These are phyloP conservation scores for Tor tambroides DNA, from an alignment of 2,113 vertebrate genomes.

Conservation along the genomic window DNA sequence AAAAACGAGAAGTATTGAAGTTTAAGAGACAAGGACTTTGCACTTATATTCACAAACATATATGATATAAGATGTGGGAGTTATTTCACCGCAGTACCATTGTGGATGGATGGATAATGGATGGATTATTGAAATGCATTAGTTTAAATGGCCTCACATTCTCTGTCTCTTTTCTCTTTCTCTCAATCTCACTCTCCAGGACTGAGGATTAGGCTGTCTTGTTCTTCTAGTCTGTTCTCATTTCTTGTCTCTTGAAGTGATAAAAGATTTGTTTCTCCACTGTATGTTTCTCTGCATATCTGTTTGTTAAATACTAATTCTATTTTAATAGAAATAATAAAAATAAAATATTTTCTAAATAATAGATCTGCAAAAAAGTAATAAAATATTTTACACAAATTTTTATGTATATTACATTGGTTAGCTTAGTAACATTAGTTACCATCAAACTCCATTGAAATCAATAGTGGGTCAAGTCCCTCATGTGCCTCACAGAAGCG, in stretches of 20 bases:
- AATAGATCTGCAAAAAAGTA: neutral
- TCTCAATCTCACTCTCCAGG: neutral
- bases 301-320: too few species aligned
- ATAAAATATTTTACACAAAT: neutral
- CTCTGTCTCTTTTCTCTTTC: conserved; percentile 22
- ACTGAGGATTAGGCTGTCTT: conserved; percentile 8
- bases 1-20: neutral
- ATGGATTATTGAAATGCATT: conserved; percentile 39
- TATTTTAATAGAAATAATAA: too few species aligned
- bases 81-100: conserved; percentile 12
- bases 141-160: conserved; percentile 30
- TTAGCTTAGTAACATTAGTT: neutral
- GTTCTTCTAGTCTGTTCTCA: neutral
- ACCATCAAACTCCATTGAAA: neutral
- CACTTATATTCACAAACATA: conserved; percentile 20
- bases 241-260: conserved; percentile 8
- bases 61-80: neutral
- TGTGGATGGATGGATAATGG: conserved; percentile 35
- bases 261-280: neutral
- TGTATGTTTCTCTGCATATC: neutral
- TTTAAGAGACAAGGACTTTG: neutral
- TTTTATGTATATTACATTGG: neutral
- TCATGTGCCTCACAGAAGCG: neutral
- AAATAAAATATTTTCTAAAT: neutral
- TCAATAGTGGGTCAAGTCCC: conserved; percentile 13